Base-by-base conservation (phyloP, 2,113 vertebrate species). In the Cygnus buccinator region DNA sequence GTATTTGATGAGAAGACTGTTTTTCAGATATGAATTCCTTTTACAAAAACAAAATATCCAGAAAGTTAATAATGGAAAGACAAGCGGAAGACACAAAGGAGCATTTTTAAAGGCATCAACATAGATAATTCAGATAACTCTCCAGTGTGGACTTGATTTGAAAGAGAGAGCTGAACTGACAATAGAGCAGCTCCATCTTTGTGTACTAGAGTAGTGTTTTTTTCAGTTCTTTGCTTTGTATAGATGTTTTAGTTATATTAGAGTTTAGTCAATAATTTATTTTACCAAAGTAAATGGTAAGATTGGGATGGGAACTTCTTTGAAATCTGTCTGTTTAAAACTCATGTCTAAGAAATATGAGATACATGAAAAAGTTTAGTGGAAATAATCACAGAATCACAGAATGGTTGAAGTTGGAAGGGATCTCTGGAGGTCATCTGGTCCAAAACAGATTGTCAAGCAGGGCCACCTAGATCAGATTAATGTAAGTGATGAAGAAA, bases 121-220 rank as follows among this genome's bases (percentile, higher is more conserved):
- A 3, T n/a, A 29, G 71, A 43, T 41, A 66, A 52, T 17, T 74
- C 26, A 22, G 50, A 33, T 25, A 76, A 50, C 4, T n/a, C 11
- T n/a, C 7, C 16, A 21, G 4, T 33, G 14, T 41, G 19, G 10
- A 3, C 20, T 28, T 68, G 15, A 72, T 16, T 63, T 72, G 58
- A 79, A 86, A 11, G 29, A 66, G 15, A 31, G 26, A 41, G 2
- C 11, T 63, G 25, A 59, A 13, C 68, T 86, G 7, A 8, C 18
- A 52, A 23, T 89, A 55, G 13, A 72, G 4, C 4, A 74, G 0
- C 8, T 85, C 9, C 5, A 19, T 9, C 16, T n/a, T 50, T 29
- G 3, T 12, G 3, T 46, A 17, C 4, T n/a, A 13, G 6, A 37
- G 12, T 14, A 39, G 4, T 18, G 12, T 0, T 26, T 67, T 55